phyloP scores from a whole-genome alignment of 2,113 vertebrate genomes.

The Eidolon helvum region DNA sequence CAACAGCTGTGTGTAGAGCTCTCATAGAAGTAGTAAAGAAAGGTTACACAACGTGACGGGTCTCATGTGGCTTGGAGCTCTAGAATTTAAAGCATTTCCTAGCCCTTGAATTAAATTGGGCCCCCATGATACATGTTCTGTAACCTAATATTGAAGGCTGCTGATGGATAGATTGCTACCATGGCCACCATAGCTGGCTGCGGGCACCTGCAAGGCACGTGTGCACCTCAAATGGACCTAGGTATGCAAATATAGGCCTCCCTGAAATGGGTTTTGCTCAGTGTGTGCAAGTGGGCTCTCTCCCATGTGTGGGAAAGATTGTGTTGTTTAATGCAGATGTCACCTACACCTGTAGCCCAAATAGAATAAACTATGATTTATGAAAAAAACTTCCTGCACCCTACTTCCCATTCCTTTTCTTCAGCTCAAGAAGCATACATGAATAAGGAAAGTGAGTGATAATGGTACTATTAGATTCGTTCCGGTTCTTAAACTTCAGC shows the following conservation, averaged over 20 bases:
- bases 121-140: slow-evolving; percentile 77
- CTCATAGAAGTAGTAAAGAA: slow-evolving; percentile 74
- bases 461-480: not conserved
- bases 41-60: slow-evolving; percentile 61
- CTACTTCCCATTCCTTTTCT: not conserved
- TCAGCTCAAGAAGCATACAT: not conserved
- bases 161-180: slow-evolving; percentile 35
- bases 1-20: slow-evolving; percentile 80
- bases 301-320: accelerated
- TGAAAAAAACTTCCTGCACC: not conserved
- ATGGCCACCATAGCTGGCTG: not conserved
- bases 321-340: not conserved
- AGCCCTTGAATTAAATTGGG: slow-evolving; percentile 81
- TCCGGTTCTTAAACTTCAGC: not conserved
- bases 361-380: not conserved
- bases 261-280: no score
- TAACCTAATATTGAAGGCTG: slow-evolving; percentile 76
- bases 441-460: not conserved
- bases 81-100: slow-evolving; percentile 86
- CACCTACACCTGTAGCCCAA: not conserved
- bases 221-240: not conserved
- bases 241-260: not conserved
- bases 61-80: slow-evolving; percentile 76
- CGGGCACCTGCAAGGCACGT: slow-evolving; percentile 39
- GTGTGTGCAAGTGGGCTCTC: not conserved